Percentiles rank a stretch among this genome's conserved stretches.
Conservation (phyloP, 37 sponge, comb jelly and placozoan genomes). For the Cliona cf. orientalis region DNA sequence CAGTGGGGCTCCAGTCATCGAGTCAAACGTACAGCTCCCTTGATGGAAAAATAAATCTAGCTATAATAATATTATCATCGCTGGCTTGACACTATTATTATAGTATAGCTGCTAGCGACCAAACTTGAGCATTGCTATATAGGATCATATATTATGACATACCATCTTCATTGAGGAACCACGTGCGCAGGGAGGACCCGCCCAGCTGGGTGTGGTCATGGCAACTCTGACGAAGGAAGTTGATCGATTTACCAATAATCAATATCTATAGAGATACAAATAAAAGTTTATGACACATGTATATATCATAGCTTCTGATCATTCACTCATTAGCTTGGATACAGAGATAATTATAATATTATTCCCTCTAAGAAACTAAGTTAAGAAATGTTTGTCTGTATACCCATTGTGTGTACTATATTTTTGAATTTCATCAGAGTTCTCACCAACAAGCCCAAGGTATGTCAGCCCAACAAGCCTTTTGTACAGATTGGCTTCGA, state of each 20-base stretch:
- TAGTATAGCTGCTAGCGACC: no score
- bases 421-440: no score
- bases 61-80: not conserved
- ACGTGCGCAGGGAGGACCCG: slow-evolving; percentile 17
- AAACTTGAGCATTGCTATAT: not conserved
- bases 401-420: no score
- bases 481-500: no score
- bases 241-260: slow-evolving; percentile 95
- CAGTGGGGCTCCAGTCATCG: slow-evolving; percentile 74
- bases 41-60: not conserved
- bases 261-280: slow-evolving; percentile 73
- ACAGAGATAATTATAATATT: no score
- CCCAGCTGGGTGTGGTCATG: slow-evolving; percentile 75
- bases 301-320: no score
- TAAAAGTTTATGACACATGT: no score
- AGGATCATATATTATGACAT: not conserved
- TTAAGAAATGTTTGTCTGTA: no score
- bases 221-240: slow-evolving; percentile 90
- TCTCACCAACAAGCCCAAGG: no score
- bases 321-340: no score
- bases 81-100: not conserved
- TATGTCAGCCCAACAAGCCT: no score
- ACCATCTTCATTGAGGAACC: slow-evolving; percentile 60
- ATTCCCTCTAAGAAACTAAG: no score
- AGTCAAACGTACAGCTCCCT: slow-evolving; percentile 69